Conservation (phyloP, 2,888 invertebrate species). For the Uropetala carovei region DNA sequence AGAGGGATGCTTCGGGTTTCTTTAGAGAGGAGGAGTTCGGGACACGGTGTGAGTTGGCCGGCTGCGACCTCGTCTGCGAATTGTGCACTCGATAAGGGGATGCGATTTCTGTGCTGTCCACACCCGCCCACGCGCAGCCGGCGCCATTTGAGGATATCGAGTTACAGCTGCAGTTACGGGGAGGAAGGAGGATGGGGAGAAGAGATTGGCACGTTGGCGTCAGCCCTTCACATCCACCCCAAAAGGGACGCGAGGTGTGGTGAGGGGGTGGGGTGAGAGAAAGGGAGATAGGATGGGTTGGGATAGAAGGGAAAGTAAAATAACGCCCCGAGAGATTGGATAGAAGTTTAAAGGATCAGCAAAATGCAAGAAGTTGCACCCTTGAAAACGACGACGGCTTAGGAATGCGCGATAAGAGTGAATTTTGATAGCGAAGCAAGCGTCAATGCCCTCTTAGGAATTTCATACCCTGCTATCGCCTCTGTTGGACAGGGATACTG, state of each 20-base stretch:
- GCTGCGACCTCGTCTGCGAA: conserved; percentile 44
- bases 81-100: conserved; percentile 44
- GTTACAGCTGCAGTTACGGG: neutral
- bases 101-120: conserved; percentile 18
- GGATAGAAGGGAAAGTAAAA: neutral
- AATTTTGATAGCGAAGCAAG: conserved; percentile 27
- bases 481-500: neutral
- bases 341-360: conserved; percentile 4
- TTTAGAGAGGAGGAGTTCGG: neutral
- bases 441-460: conserved; percentile 29
- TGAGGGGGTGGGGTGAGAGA: neutral
- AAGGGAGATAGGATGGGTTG: neutral
- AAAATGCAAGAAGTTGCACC: conserved; percentile 8
- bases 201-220: neutral
- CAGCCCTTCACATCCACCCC: no score
- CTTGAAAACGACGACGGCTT: neutral
- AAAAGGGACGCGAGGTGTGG: neutral
- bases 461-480: neutral
- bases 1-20: neutral
- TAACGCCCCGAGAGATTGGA: neutral
- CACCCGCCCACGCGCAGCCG: conserved; percentile 26
- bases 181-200: neutral
- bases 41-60: conserved; percentile 23
- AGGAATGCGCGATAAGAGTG: neutral
- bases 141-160: neutral